Conservation (phyloP, 2,888 invertebrate species). For the Rhaphigaster nebulosa region DNA sequence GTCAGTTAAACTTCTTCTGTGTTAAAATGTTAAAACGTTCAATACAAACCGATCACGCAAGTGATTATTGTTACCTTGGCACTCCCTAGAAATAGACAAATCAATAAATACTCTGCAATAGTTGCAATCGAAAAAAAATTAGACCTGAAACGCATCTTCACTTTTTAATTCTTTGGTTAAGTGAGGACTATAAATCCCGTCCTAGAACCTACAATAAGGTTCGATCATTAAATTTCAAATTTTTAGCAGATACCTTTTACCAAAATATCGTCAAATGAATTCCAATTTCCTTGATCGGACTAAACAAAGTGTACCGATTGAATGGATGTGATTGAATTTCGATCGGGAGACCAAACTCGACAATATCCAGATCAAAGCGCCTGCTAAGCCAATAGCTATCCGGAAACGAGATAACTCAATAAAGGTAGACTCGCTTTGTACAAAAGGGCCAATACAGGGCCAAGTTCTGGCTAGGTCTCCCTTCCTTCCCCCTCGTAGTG, state of each 20-base stretch:
- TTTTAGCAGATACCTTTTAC: background rate
- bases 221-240: background rate
- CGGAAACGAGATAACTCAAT: slow-evolving; percentile 15
- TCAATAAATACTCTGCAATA: too few species aligned
- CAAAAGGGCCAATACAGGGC: background rate
- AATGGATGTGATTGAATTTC: background rate
- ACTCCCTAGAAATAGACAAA: too few species aligned
- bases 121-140: too few species aligned
- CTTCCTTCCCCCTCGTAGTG: background rate
- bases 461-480: background rate
- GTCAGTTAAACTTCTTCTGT: too few species aligned
- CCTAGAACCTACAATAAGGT: too few species aligned
- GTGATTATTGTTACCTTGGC: too few species aligned
- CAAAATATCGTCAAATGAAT: background rate
- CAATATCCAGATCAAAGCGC: slow-evolving; percentile 12
- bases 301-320: background rate
- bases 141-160: too few species aligned
- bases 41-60: too few species aligned
- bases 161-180: too few species aligned
- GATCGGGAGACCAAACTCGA: background rate
- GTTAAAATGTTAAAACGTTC: too few species aligned
- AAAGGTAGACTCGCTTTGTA: background rate
- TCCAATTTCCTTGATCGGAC: background rate
- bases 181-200: too few species aligned
- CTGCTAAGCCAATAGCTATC: background rate